Base-by-base conservation (phyloP, 2,888 invertebrate genomes). In the Blastobasis adustella region DNA sequence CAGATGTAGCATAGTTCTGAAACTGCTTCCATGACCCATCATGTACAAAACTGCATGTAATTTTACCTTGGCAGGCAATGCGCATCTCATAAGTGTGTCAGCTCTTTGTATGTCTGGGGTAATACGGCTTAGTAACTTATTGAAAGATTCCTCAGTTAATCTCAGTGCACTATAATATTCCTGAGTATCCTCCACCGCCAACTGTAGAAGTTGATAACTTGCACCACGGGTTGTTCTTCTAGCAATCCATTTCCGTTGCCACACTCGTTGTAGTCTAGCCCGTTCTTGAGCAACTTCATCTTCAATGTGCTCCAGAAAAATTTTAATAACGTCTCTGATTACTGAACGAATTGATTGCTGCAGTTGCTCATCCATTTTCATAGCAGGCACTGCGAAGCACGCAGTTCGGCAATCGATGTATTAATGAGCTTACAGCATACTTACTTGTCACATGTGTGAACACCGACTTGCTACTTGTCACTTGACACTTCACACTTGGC, bases 141-240 rank as follows among this genome's bases (percentile, higher is more conserved):
- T 39, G 38, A 49, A 49, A 38, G 44, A 45, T 45, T 44, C 45
- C 44, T 49, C 49, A 37, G 49, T 37, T 44, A 49, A 44, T 10
- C 49, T 43, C 49, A 49, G 36, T 10, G 49, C 8, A 37, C 9
- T 7, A 44, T 10, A 43, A 46, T 57, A 57, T 57, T 57, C 55
- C 49, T 50, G 54, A 42, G 53, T 55, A 54, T 57, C 52, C 54
- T 57, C 58, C 54, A 37, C 49, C 52, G 58, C 54, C 54, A 58
- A 55, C 52, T 10, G 50, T 48, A 56, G 48, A 47, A 51, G 49
- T 53, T 51, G 53, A 50, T 47, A 46, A 23, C 46, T 51, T 49
- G 51, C 51, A 45, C 51, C 51, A 51, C 50, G 36, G 46, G 46
- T 48, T 10, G 50, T 23, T 54, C 49, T 54, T 54, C 48, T 54